These are phyloP conservation scores for Andrena camellia DNA, from an alignment of 2,888 invertebrate genomes.

Conservation along the genomic window DNA sequence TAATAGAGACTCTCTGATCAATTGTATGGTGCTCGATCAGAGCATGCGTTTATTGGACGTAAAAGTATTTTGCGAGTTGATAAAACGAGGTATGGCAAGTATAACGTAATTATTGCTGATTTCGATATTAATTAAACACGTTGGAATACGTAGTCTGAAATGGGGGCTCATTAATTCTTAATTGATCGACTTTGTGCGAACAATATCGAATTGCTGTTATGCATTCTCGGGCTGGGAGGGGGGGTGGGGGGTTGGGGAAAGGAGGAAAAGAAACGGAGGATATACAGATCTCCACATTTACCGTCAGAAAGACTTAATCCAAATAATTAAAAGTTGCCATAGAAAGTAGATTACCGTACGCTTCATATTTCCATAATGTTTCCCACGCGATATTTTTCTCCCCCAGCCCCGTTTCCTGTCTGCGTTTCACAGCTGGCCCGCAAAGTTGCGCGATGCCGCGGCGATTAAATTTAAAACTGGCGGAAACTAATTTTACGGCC, in stretches of 20 bases:
- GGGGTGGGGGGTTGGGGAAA: too few species aligned
- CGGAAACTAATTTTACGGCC: constrained; percentile 52
- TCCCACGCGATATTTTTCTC: constrained; percentile 25
- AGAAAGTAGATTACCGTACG: constrained; percentile 41
- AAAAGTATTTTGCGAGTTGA: not conserved
- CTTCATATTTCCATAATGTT: constrained; percentile 65
- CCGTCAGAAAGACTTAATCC: not conserved
- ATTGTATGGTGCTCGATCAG: not conserved
- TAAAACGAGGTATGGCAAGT: not conserved
- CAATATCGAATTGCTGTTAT: not conserved
- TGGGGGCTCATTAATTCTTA: not conserved
- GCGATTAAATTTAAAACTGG: constrained; percentile 55
- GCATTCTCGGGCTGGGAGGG: too few species aligned
- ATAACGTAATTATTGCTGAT: too few species aligned
- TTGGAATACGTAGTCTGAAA: too few species aligned
- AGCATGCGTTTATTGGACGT: not conserved
- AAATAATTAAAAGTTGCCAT: constrained; percentile 36
- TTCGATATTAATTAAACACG: too few species aligned
- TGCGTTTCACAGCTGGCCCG: constrained; percentile 1
- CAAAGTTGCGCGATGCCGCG: constrained; percentile 20
- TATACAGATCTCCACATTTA: not conserved
- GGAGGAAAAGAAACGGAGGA: not conserved
- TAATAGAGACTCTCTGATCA: constrained; percentile 12
- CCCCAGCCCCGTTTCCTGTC: not conserved
- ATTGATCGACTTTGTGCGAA: not conserved